phyloP scores from a whole-genome alignment of 2,113 vertebrate genomes.

The Microcebus murinus region DNA sequence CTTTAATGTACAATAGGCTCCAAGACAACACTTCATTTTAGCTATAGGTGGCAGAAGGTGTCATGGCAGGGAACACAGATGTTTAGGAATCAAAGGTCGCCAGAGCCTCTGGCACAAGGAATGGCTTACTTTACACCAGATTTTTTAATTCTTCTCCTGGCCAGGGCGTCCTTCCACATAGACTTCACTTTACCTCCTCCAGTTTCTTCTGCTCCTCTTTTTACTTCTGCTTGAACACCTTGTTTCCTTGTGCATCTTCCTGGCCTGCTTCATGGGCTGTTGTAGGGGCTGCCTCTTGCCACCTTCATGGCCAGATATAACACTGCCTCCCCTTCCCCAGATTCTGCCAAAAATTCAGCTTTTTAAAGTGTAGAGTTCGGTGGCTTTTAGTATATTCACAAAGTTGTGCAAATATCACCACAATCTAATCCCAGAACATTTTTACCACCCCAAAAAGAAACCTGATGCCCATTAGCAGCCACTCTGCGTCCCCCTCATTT shows the following conservation, averaged over 20 bases:
- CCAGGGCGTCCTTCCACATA: background rate
- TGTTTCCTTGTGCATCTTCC: background rate
- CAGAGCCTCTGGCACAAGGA: too few relatives aligned
- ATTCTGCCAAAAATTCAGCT: too few relatives aligned
- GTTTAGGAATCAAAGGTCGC: too few relatives aligned
- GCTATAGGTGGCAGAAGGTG: too few relatives aligned
- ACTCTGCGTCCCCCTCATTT: background rate
- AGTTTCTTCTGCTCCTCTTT: background rate
- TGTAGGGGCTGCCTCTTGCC: background rate
- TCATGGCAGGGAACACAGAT: too few relatives aligned
- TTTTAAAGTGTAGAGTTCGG: background rate
- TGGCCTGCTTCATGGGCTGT: background rate
- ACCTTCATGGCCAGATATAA: background rate
- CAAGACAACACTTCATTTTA: too few relatives aligned
- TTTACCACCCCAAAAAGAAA: background rate
- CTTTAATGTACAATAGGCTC: too few relatives aligned
- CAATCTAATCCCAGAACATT: background rate
- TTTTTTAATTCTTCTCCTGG: background rate
- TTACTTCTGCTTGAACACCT: background rate
- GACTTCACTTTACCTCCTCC: background rate
- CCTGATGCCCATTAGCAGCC: background rate
- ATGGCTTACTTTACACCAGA: background rate
- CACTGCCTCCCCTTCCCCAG: background rate
- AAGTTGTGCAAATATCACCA: background rate
- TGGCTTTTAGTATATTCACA: background rate